These are phyloP conservation scores for Apantesis nais DNA, from an alignment of 2,888 invertebrate genomes.

Conservation along the genomic window DNA sequence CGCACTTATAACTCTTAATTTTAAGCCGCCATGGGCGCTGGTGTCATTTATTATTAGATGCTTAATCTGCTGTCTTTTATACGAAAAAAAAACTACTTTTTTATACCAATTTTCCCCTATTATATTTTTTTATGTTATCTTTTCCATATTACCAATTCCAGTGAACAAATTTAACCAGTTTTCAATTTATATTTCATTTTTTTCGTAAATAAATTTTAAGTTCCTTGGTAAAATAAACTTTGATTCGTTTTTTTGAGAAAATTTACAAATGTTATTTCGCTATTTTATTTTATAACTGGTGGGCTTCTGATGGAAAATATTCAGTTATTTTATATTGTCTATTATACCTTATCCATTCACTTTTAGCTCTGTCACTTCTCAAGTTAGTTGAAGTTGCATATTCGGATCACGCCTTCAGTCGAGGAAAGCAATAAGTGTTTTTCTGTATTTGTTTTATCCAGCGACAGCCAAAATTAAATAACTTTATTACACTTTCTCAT, in stretches of 20 bases:
- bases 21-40: too few relatives aligned
- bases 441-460: slow-evolving; percentile 9
- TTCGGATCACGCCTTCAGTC: slow-evolving; percentile 4
- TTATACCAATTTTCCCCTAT: too few relatives aligned
- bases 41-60: too few relatives aligned
- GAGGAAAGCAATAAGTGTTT: slow-evolving; percentile 14
- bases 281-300: background rate
- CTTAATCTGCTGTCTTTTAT: too few relatives aligned
- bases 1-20: too few relatives aligned
- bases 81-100: too few relatives aligned
- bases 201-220: background rate
- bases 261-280: background rate
- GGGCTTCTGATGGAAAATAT: background rate
- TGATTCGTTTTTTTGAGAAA: background rate
- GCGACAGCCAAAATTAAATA: background rate
- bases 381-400: background rate
- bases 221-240: background rate
- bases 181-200: too few relatives aligned
- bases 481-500: background rate
- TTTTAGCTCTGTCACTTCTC: background rate
- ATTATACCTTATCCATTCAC: slow-evolving; percentile 7
- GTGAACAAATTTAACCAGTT: background rate
- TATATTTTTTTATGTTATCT: too few relatives aligned
- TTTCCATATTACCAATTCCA: too few relatives aligned
- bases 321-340: background rate